phyloP scores from a whole-genome alignment of 37 sponge, comb jelly and placozoan species.

The Petrosia ficiformis region DNA sequence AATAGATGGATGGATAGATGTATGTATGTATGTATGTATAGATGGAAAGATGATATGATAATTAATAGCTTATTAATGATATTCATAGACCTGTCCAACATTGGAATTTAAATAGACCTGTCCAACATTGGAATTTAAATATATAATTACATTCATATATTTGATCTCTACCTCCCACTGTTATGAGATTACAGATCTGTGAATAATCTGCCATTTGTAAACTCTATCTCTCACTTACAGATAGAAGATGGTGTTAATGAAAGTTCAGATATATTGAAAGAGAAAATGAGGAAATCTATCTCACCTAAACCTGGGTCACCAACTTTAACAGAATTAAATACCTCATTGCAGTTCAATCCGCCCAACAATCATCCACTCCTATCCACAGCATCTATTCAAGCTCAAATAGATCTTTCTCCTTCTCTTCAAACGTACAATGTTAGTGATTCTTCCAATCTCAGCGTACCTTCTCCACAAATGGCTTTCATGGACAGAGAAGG shows the following conservation, averaged over 20 bases:
- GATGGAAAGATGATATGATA: too few species aligned
- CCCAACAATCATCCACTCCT: constrained; percentile 2
- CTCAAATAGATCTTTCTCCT: neutral
- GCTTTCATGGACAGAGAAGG: constrained; percentile 51
- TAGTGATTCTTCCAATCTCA: constrained; percentile 12
- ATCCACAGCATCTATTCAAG: neutral
- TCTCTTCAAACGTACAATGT: neutral
- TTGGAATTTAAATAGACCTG: neutral
- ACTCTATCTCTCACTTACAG: neutral
- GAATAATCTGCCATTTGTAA: neutral
- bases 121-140: neutral
- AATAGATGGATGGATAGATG: too few species aligned
- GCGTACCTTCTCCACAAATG: constrained; percentile 4
- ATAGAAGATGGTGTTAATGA: neutral
- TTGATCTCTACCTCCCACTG: neutral
- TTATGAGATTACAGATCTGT: neutral
- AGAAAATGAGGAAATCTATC: neutral
- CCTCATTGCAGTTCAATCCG: neutral
- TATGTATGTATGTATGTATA: too few species aligned
- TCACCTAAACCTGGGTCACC: neutral
- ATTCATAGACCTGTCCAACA: neutral
- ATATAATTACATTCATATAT: neutral
- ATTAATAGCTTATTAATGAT: neutral
- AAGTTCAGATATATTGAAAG: neutral
- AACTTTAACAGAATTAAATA: neutral